Evolutionary conservation across 2,113 vertebrate species (phyloP).

Genomic region (Nycticebus coucang): DNA sequence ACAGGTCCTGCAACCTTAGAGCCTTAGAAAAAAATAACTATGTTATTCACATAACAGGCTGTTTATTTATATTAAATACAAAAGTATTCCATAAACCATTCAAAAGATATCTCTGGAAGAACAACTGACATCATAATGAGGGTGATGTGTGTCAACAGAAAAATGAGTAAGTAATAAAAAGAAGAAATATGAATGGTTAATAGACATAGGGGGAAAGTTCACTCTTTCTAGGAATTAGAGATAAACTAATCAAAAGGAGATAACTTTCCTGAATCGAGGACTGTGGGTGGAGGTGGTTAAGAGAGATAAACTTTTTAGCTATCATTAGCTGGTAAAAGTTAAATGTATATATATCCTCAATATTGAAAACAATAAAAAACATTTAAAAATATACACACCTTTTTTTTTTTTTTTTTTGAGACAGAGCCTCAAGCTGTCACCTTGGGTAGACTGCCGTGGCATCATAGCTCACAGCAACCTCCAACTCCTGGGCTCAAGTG

Average conservation of each 20-base stretch:
- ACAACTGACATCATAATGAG: neutral
- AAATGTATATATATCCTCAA: neutral
- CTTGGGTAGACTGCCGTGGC: too few species aligned
- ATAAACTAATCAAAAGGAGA: slow-evolving; percentile 41
- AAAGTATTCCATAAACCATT: slow-evolving; percentile 10
- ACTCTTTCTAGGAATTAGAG: neutral
- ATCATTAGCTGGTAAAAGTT: neutral
- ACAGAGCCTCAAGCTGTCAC: too few species aligned
- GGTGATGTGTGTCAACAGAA: neutral
- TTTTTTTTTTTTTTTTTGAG: slow-evolving; percentile 40
- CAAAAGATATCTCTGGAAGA: neutral
- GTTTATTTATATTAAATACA: slow-evolving; percentile 24
- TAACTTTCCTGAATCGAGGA: neutral
- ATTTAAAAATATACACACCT: neutral
- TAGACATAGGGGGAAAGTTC: neutral
- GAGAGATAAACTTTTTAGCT: neutral
- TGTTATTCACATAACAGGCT: neutral
- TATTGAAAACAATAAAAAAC: slow-evolving; percentile 37
- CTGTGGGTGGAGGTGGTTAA: neutral
- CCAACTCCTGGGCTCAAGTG: too few species aligned
- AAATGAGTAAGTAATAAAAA: neutral
- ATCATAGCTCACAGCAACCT: too few species aligned
- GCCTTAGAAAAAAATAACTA: neutral
- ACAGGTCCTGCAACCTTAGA: neutral
- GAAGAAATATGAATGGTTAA: too few species aligned